Evolutionary conservation across 2,797 vertebrate species (phyloP).

Genomic region (Holocentrus rufus): DNA sequence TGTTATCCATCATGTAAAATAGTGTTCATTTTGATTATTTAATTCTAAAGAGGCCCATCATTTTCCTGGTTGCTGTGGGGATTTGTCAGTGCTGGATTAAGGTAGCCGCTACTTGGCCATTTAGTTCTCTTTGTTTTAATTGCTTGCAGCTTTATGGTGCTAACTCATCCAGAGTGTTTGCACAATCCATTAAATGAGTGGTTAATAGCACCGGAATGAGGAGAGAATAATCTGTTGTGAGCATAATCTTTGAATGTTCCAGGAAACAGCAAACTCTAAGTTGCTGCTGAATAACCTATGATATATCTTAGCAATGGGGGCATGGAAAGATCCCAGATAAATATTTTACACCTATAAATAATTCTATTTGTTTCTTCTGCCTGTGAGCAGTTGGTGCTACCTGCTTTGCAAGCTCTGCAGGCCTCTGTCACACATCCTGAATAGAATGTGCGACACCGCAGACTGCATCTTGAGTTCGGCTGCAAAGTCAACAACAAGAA

Average conservation of each 20-base stretch:
- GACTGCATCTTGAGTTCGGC: conserved; percentile 57
- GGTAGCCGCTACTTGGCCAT: conserved; percentile 2
- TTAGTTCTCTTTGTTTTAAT: conserved; percentile 34
- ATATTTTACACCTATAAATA: conserved; percentile 82
- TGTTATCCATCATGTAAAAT: background rate
- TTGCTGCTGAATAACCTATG: conserved; percentile 60
- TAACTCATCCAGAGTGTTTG: conserved; percentile 21
- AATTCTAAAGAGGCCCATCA: background rate
- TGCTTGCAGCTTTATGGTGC: conserved; percentile 11
- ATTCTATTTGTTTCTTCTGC: conserved; percentile 76
- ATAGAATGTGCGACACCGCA: conserved; percentile 45
- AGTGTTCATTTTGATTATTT: background rate
- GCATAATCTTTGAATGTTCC: conserved; percentile 47
- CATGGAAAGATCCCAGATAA: conserved; percentile 69
- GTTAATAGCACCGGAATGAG: conserved; percentile 35
- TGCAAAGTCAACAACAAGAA: conserved; percentile 57
- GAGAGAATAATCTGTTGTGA: conserved; percentile 12
- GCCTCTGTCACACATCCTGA: conserved; percentile 60
- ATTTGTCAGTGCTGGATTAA: conserved; percentile 10
- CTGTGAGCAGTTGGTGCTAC: conserved; percentile 55
- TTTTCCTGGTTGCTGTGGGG: background rate
- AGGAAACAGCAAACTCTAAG: conserved; percentile 13
- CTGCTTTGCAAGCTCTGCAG: conserved; percentile 69
- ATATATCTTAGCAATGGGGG: conserved; percentile 63
- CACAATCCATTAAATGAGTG: conserved; percentile 29